Evolutionary conservation across 2,888 invertebrate genomes (phyloP), one percentile per base, ranked within the genome.

Genomic region (Fragum fragum): DNA sequence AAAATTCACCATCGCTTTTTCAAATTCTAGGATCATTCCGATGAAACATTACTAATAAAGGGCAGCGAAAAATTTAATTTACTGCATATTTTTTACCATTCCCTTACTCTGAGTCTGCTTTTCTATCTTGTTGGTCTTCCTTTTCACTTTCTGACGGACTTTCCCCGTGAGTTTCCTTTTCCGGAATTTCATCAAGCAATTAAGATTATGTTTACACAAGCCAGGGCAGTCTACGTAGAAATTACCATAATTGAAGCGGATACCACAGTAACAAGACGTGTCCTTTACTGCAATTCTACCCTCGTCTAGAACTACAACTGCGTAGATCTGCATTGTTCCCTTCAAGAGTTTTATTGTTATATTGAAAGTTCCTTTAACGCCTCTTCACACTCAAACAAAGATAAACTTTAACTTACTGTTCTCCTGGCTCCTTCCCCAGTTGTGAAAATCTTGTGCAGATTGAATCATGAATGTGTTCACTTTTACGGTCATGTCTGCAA

Each of bases 401-500:
- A 70, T 66, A 29, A 78, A 82, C 7, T 75, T 75, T 6, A 69
- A 1, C 23, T 72, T 21, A 32, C 72, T 68, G 14, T 5, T 52
- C 9, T 26, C 32, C 42, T 61, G 61, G 16, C 21, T 47, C 0
- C 0, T 26, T 42, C 77, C 77, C 77, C 77, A 81, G 3, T 5
- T 32, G 39, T 71, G 74, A 47, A 71, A 81, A 47, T 81, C 81
- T 0, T 81, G 71, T 1, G 81, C 81, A n/a, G 5, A 47, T 39
- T 81, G 81, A n/a, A 77, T 77, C 16, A 18, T 42, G 23, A 16
- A 28, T 0, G 21, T 72, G 11, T 81, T 70, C 1, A 74, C 36
- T 39, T 74, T 73, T 1, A 81, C 77, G 26, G 81, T 70, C 0
- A 16, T 57, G 18, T 81, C 81, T 0, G 81, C 81, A 3, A 29